A percentile compares a stretch with the other conserved stretches of the same genome.
phyloP scores from a whole-genome alignment of 2,888 invertebrate species.

The Miltochrista miniata region DNA sequence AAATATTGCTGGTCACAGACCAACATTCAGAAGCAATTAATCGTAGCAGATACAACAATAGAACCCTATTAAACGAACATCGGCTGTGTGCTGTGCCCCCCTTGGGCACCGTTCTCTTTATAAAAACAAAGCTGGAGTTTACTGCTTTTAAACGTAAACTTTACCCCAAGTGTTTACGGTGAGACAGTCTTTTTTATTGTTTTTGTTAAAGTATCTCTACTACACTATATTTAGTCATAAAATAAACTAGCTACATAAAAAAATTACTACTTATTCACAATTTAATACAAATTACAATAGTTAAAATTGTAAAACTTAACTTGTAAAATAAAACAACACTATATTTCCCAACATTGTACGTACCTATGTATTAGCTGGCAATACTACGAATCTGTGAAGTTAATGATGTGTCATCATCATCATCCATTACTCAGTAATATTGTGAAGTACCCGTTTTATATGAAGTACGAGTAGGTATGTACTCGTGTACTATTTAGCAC shows the following conservation, averaged over 20 bases:
- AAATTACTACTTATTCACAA: too few species aligned
- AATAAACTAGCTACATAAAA: too few species aligned
- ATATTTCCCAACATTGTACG: too few species aligned
- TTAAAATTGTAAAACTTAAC: too few species aligned
- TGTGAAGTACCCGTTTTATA: too few species aligned
- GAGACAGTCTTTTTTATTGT: slow-evolving; percentile 54
- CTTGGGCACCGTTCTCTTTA: slow-evolving; percentile 53
- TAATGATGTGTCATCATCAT: too few species aligned
- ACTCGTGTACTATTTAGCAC: slow-evolving; percentile 50
- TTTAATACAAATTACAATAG: too few species aligned
- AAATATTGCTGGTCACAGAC: slow-evolving; percentile 17
- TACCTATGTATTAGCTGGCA: too few species aligned
- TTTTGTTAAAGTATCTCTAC: slow-evolving; percentile 30
- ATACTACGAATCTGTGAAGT: too few species aligned
- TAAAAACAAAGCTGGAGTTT: slow-evolving; percentile 40
- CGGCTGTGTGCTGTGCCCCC: slow-evolving; percentile 50
- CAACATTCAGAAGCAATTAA: slow-evolving; percentile 44
- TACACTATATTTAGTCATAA: slow-evolving; percentile 4
- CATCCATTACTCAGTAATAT: too few species aligned
- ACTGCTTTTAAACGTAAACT: slow-evolving; percentile 59
- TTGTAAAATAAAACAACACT: too few species aligned
- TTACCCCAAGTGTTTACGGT: slow-evolving; percentile 28
- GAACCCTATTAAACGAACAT: slow-evolving; percentile 67
- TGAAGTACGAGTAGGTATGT: too few species aligned
- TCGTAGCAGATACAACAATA: slow-evolving; percentile 51